These are phyloP conservation scores for Drosophila albomicans DNA, from an alignment of 1,140 invertebrate species.

Conservation along the genomic window DNA sequence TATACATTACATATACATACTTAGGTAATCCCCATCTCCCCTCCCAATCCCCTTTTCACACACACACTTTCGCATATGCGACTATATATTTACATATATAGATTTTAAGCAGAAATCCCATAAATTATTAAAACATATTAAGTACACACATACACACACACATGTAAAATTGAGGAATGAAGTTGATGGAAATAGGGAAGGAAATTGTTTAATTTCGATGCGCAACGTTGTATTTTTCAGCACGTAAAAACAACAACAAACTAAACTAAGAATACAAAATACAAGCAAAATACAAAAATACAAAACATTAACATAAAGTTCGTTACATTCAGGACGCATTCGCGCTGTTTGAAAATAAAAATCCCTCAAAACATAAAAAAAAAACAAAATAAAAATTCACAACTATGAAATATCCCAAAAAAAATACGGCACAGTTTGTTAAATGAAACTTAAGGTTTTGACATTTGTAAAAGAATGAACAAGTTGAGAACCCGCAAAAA, in stretches of 20 bases:
- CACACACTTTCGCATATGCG: constrained; percentile 17
- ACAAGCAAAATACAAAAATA: constrained; percentile 20
- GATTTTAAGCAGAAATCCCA: constrained; percentile 50
- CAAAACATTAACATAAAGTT: constrained; percentile 36
- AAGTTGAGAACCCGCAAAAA: constrained; percentile 11
- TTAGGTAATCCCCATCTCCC: constrained; percentile 3
- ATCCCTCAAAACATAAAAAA: constrained; percentile 14
- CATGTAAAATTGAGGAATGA: constrained; percentile 9
- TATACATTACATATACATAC: constrained; percentile 28
- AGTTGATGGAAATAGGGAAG: not conserved
- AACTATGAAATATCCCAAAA: constrained; percentile 44
- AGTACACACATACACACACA: constrained; percentile 17
- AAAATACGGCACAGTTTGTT: constrained; percentile 61
- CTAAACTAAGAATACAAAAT: constrained; percentile 31
- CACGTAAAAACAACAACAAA: constrained; percentile 38
- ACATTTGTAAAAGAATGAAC: constrained; percentile 40
- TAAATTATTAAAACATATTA: constrained; percentile 51
- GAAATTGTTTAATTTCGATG: constrained; percentile 23
- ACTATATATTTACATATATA: constrained; percentile 61
- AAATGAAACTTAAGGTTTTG: constrained; percentile 51
- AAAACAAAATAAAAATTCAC: constrained; percentile 15
- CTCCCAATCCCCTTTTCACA: constrained; percentile 1
- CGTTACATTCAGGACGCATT: constrained; percentile 51
- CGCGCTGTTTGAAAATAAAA: constrained; percentile 36
- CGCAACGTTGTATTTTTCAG: constrained; percentile 55